These are phyloP conservation scores for Mellilla xanthometata DNA, from an alignment of 2,888 invertebrate genomes.

Conservation along the genomic window DNA sequence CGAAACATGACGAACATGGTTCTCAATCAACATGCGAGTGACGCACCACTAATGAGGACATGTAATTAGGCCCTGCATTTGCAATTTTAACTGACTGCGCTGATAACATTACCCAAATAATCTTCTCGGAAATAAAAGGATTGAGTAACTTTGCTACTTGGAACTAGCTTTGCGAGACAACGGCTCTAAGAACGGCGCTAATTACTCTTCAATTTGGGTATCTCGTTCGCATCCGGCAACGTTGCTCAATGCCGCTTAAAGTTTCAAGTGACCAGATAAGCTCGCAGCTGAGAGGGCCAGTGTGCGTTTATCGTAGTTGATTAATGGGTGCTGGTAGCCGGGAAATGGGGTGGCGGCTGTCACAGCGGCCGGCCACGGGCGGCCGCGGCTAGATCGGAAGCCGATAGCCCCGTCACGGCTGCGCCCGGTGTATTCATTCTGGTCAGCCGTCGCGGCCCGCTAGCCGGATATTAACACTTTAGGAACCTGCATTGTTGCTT, in stretches of 20 bases:
- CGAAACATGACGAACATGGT: conserved; percentile 46
- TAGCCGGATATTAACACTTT: conserved; percentile 71
- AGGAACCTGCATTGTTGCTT: conserved; percentile 42
- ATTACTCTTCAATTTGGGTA: conserved; percentile 20
- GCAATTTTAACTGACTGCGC: conserved; percentile 1
- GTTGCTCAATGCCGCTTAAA: conserved; percentile 12
- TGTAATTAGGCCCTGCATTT: conserved; percentile 1
- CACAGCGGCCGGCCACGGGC: conserved; percentile 28
- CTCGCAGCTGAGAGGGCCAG: conserved; percentile 15
- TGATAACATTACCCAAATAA: conserved; percentile 5
- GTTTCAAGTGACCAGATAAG: conserved; percentile 23
- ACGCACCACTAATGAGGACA: conserved; percentile 38
- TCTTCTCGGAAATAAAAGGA: conserved; percentile 9
- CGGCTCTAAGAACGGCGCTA: conserved; percentile 11
- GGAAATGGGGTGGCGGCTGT: conserved; percentile 37
- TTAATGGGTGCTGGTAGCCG: conserved; percentile 16
- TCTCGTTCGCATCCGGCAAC: conserved; percentile 18
- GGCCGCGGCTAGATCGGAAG: conserved; percentile 57
- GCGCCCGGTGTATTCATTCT: conserved; percentile 53
- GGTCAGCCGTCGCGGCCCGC: conserved; percentile 52
- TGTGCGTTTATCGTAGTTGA: conserved; percentile 24
- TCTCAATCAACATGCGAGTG: conserved; percentile 36
- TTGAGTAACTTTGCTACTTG: no score
- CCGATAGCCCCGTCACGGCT: conserved; percentile 64
- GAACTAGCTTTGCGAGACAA: conserved; percentile 16